phyloP scores from a whole-genome alignment of 2,797 vertebrate genomes.

The Garrulus glandarius region DNA sequence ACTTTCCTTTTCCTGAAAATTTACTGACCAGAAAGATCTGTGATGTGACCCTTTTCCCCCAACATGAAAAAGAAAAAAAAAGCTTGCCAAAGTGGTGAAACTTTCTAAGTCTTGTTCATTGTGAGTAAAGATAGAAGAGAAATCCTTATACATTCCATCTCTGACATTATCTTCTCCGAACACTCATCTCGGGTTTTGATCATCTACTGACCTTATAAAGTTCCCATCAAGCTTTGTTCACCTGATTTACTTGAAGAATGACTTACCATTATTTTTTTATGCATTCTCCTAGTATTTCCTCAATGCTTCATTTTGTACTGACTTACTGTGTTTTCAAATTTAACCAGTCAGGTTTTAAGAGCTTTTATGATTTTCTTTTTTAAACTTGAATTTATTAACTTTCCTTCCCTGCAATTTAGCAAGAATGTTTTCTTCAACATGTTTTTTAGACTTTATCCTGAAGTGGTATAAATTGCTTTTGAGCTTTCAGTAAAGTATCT shows the following conservation, averaged over 20 bases:
- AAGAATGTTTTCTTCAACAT: background rate
- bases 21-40: background rate
- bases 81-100: background rate
- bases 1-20: background rate
- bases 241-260: background rate
- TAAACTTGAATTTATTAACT: background rate
- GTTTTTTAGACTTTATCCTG: background rate
- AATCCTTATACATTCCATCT: background rate
- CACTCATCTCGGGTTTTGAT: background rate
- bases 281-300: background rate
- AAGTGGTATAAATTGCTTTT: background rate
- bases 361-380: background rate
- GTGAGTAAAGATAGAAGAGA: background rate
- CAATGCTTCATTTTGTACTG: background rate
- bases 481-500: background rate
- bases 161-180: background rate
- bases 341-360: background rate
- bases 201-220: background rate
- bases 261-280: background rate
- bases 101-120: background rate
- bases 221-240: background rate
- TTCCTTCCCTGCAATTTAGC: background rate
- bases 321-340: background rate
- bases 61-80: background rate
- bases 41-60: accelerated